Evolutionary conservation across 1,140 invertebrate genomes (phyloP).

Genomic region (Uloborus diversus): DNA sequence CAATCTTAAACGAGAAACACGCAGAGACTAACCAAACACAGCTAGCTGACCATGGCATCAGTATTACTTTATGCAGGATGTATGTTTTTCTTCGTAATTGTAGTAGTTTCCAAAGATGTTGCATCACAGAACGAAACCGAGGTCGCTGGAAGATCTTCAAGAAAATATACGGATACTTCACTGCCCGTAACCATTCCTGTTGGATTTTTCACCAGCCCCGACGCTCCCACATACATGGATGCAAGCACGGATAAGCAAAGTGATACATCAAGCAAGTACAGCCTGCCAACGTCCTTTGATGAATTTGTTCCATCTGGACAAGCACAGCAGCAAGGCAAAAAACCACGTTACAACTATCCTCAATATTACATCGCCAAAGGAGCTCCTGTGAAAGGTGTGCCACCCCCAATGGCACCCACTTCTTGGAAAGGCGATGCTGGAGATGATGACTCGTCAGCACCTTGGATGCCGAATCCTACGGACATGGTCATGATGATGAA

Average conservation of each 20-base stretch:
- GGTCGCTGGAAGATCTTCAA: not conserved
- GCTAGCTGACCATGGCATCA: not conserved
- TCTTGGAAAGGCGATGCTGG: slow-evolving; percentile 6
- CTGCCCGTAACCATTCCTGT: not conserved
- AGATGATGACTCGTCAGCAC: not conserved
- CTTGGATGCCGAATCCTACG: slow-evolving; percentile 12
- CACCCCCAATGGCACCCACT: not conserved
- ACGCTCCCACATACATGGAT: not conserved
- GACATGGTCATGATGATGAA: not conserved
- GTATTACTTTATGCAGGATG: not conserved
- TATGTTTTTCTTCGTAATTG: not conserved
- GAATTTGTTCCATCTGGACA: slow-evolving; percentile 14
- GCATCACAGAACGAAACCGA: not conserved
- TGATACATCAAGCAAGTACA: not conserved
- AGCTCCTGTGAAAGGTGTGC: not conserved
- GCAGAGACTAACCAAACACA: no score
- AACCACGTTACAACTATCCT: not conserved
- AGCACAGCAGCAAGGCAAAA: not conserved
- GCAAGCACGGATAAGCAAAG: not conserved
- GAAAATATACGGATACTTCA: not conserved
- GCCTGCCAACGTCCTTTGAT: slow-evolving; percentile 27
- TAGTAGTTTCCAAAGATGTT: not conserved
- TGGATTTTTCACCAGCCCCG: slow-evolving; percentile 5
- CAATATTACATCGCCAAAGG: not conserved
- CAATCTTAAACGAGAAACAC: no score